Base-by-base conservation (phyloP, 2,113 vertebrate genomes). In the Seriola rivoliana region DNA sequence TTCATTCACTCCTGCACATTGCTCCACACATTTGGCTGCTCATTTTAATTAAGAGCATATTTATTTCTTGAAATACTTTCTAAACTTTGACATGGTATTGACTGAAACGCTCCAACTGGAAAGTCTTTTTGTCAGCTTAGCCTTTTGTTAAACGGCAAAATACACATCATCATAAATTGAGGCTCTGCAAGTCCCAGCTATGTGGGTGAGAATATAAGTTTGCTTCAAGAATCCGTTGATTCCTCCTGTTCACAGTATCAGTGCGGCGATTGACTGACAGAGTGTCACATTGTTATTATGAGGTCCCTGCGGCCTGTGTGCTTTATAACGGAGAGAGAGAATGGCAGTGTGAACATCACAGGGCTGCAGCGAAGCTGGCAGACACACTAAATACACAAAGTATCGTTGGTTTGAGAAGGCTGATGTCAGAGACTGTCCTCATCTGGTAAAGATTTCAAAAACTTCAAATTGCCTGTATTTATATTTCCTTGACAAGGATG, bases 251-350 rank as follows among this genome's bases (percentile, higher is more conserved):
- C 3, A 0, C 34, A 42, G 60, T 23, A 63, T 76, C 23, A 72
- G 60, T 5, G 10, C 64, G 58, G 76, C 71, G 70, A 92, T 48
- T 93, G 92, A 93, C 75, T 91, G 93, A 89, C 93, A 93, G 81
- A 71, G 63, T 90, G 80, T 78, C 81, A 86, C 82, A 78, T 88
- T 82, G 77, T 75, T 84, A 17, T 81, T 82, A 84, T 77, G 76
- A 84, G 78, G 23, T 82, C 78, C 85, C 86, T 69, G 71, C 17
- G 79, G 87, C 29, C 70, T 46, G 59, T 68, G 64, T 64, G 68
- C 9, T 80, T 71, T 84, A 67, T 67, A 82, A 77, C 34, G 6
- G 38, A 74, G 69, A 78, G 72, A 81, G 79, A 34, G 78, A 72
- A 72, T 81, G 84, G 69, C 59, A 59, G 71, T 75, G 82, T 74